These are phyloP conservation scores for Agrotis clavis DNA, from an alignment of 2,888 invertebrate species.

Conservation along the genomic window DNA sequence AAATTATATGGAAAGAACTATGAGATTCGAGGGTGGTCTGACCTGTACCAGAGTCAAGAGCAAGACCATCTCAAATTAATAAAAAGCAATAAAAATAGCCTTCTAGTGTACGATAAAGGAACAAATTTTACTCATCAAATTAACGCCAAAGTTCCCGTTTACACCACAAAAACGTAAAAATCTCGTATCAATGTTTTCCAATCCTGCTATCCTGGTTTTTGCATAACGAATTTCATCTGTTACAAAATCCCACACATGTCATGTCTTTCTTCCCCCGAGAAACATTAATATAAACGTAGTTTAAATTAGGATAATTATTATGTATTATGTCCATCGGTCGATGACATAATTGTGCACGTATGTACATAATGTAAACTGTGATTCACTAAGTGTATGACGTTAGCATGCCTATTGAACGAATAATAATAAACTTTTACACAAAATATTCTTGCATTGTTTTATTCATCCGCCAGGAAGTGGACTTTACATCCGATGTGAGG, in stretches of 20 bases:
- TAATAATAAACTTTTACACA: conserved; percentile 70
- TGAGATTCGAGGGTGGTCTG: too few relatives aligned
- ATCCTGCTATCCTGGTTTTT: background rate
- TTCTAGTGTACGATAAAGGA: too few relatives aligned
- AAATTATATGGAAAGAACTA: too few relatives aligned
- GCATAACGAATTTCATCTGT: background rate
- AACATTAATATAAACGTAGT: conserved; percentile 6
- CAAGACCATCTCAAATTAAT: too few relatives aligned
- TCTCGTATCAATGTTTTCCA: too few relatives aligned
- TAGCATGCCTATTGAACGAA: conserved; percentile 69
- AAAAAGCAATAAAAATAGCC: too few relatives aligned
- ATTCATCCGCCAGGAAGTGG: conserved; percentile 30
- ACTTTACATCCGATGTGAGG: conserved; percentile 16
- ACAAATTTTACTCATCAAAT: too few relatives aligned
- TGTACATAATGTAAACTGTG: conserved; percentile 71
- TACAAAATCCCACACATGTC: too few relatives aligned
- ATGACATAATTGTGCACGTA: conserved; percentile 55
- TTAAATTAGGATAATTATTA: conserved; percentile 24
- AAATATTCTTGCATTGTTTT: conserved; percentile 41
- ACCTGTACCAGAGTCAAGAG: too few relatives aligned
- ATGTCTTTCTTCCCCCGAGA: too few relatives aligned
- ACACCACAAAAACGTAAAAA: too few relatives aligned
- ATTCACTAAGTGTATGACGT: conserved; percentile 62
- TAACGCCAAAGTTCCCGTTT: too few relatives aligned
- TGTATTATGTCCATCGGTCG: background rate